phyloP scores from a whole-genome alignment of 2,113 vertebrate genomes.

The Clinocottus analis region DNA sequence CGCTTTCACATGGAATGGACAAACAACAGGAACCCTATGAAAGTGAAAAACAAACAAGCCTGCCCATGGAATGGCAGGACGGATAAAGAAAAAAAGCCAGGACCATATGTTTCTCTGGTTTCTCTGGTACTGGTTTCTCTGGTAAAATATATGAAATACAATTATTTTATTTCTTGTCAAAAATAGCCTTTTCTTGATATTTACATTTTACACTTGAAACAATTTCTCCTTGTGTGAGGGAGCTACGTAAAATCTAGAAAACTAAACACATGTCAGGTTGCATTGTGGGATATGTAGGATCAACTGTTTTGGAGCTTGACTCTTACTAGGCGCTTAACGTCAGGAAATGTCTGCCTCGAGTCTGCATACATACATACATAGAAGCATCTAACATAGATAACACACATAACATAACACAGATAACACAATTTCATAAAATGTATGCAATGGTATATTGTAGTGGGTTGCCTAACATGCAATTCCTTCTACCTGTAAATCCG shows the following conservation, averaged over 20 bases:
- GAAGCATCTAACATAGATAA: neutral
- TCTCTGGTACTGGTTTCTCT: neutral
- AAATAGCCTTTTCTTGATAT: too few species aligned
- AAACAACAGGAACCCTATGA: too few species aligned
- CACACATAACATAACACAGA: neutral
- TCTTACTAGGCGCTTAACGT: neutral
- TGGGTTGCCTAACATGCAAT: neutral
- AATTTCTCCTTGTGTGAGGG: neutral
- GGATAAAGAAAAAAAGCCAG: neutral
- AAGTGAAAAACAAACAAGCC: too few species aligned
- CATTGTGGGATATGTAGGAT: neutral
- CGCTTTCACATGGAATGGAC: too few species aligned
- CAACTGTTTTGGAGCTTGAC: neutral
- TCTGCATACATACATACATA: neutral
- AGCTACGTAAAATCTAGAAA: neutral
- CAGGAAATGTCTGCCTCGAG: too few species aligned
- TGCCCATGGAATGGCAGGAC: too few species aligned
- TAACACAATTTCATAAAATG: neutral
- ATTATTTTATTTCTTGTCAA: neutral
- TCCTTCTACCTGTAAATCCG: constrained; percentile 90
- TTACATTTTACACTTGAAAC: too few species aligned
- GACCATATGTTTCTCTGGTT: neutral
- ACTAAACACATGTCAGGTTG: neutral
- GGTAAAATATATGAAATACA: neutral
- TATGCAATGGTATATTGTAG: neutral